Percentiles rank a stretch among this genome's conserved stretches.
phyloP scores from a whole-genome alignment of 2,797 vertebrate genomes.

The Cryptoprocta ferox region DNA sequence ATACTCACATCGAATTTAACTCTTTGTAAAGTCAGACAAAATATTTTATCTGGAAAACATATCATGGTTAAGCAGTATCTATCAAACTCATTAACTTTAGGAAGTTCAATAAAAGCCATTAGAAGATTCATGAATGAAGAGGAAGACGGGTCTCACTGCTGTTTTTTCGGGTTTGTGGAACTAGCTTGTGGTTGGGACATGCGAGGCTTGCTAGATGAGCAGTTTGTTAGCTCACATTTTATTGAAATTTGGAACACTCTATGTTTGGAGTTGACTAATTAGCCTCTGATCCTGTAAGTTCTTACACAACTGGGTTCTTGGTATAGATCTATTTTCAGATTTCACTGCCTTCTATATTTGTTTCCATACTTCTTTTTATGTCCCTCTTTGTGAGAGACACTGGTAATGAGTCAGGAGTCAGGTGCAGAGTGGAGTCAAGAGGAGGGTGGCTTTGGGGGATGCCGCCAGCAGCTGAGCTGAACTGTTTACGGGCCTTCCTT shows the following conservation, averaged over 20 bases:
- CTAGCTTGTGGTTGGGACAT: neutral
- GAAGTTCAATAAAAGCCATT: neutral
- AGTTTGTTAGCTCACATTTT: neutral
- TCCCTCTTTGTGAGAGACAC: neutral
- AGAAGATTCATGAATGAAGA: too few species aligned
- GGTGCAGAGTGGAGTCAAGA: neutral
- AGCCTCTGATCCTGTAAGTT: neutral
- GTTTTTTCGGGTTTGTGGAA: neutral
- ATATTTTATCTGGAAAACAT: neutral
- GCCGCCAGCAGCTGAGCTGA: rapidly evolving
- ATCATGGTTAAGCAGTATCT: neutral
- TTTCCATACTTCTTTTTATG: neutral
- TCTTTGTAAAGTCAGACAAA: neutral
- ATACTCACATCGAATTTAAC: neutral
- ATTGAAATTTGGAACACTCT: neutral
- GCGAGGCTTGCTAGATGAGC: neutral
- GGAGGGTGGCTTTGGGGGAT: neutral
- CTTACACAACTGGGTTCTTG: neutral
- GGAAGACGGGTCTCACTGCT: neutral
- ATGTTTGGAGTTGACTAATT: neutral
- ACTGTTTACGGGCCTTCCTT: neutral
- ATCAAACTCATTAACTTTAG: neutral
- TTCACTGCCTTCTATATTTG: neutral
- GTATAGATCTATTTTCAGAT: neutral
- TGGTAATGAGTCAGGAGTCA: neutral